phyloP scores from a whole-genome alignment of 2,888 invertebrate species.

The Drosophila rubida region DNA sequence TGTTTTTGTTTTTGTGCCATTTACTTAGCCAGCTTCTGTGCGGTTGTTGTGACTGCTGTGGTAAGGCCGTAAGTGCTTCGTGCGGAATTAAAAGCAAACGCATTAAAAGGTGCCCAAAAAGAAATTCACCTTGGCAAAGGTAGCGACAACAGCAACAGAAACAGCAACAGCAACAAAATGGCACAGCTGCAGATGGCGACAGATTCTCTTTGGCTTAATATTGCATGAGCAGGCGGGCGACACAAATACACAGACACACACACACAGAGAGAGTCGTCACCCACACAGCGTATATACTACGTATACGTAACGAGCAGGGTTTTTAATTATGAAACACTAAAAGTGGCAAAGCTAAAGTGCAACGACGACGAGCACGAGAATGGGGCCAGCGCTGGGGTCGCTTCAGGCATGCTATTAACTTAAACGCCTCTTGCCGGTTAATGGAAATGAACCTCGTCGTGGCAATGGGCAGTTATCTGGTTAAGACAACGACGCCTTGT shows the following conservation, averaged over 20 bases:
- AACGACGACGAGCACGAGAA: conserved; percentile 57
- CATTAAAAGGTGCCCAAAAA: conserved; percentile 79
- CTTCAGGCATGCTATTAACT: conserved; percentile 80
- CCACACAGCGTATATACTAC: conserved; percentile 5
- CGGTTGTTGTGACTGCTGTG: conserved; percentile 36
- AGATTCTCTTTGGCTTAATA: conserved; percentile 56
- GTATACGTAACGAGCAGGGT: conserved; percentile 71
- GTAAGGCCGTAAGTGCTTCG: conserved; percentile 70
- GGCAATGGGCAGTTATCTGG: conserved; percentile 77
- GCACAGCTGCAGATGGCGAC: conserved; percentile 73
- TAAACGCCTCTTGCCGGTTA: conserved; percentile 83
- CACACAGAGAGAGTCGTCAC: conserved; percentile 4
- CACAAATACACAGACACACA: conserved; percentile 13
- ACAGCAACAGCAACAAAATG: conserved; percentile 59
- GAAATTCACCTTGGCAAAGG: conserved; percentile 74
- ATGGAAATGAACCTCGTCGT: conserved; percentile 79
- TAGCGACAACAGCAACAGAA: no score
- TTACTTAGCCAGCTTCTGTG: conserved; percentile 22
- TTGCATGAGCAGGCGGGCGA: conserved; percentile 51
- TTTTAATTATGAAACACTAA: conserved; percentile 84
- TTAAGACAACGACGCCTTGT: conserved; percentile 65
- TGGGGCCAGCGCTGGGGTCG: conserved; percentile 41
- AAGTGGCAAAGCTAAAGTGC: conserved; percentile 82
- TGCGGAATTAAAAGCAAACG: conserved; percentile 77
- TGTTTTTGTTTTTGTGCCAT: background rate